Conservation (phyloP, 2,888 invertebrate species). For the Ormyrus thymus region DNA sequence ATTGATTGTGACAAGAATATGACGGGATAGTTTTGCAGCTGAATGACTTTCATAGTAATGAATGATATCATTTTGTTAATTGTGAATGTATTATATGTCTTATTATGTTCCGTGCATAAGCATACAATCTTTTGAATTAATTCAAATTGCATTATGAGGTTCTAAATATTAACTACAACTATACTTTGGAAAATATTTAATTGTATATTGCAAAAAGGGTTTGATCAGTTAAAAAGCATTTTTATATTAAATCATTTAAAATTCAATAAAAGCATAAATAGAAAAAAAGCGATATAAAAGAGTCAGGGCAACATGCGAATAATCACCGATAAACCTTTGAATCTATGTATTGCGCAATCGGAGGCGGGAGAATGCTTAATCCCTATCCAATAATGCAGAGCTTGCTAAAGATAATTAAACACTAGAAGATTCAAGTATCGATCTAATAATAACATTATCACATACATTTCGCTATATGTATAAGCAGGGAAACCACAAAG, state of each 20-base stretch:
- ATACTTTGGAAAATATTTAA: too few species aligned
- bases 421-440: slow-evolving; percentile 23
- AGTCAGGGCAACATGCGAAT: neutral
- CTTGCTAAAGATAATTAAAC: slow-evolving; percentile 41
- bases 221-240: too few species aligned
- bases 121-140: too few species aligned
- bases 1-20: slow-evolving; percentile 1
- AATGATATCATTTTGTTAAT: too few species aligned
- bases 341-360: slow-evolving; percentile 18
- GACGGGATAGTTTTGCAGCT: neutral
- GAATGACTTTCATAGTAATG: neutral
- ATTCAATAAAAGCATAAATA: too few species aligned
- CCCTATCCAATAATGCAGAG: slow-evolving; percentile 26
- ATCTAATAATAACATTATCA: slow-evolving; percentile 49
- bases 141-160: too few species aligned
- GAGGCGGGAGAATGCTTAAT: slow-evolving; percentile 10
- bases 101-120: too few species aligned
- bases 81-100: too few species aligned
- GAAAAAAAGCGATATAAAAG: too few species aligned
- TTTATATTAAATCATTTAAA: too few species aligned
- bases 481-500: slow-evolving; percentile 17
- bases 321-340: slow-evolving; percentile 22
- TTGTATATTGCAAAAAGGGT: too few species aligned
- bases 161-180: too few species aligned
- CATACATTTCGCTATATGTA: slow-evolving; percentile 52